Conservation (phyloP, 2,888 invertebrate genomes). For the Synergus gifuensis region DNA sequence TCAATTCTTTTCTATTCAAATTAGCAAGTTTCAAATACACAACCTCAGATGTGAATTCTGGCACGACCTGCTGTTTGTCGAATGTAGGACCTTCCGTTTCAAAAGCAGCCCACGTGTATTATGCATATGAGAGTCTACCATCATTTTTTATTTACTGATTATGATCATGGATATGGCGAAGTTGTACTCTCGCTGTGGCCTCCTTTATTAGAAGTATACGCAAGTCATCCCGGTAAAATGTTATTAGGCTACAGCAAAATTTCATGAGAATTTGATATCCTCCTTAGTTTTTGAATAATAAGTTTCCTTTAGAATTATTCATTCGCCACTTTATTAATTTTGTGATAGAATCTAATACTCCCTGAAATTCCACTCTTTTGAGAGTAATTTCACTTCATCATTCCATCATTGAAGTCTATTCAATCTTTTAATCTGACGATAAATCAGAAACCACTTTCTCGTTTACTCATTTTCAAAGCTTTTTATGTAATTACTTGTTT, state of each 20-base stretch:
- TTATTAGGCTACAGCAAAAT: background rate
- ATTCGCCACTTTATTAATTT: background rate
- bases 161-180: background rate
- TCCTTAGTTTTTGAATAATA: background rate
- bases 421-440: background rate
- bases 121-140: conserved; percentile 16
- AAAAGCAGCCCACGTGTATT: conserved; percentile 24
- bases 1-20: conserved; percentile 41
- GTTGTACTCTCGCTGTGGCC: background rate
- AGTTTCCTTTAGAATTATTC: background rate
- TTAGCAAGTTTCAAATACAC: conserved; percentile 38
- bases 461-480: background rate
- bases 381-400: background rate
- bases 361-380: background rate
- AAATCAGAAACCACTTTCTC: background rate
- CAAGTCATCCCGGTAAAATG: background rate
- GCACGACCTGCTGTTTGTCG: conserved; percentile 41
- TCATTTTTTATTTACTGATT: conserved; percentile 24
- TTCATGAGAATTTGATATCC: background rate
- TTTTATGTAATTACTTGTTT: background rate
- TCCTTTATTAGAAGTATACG: background rate
- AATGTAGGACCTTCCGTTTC: conserved; percentile 32
- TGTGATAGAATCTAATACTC: background rate
- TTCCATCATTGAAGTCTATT: background rate
- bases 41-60: conserved; percentile 36